A percentile compares a stretch with the other conserved stretches of the same genome.
These are phyloP conservation scores for Conistra vaccinii DNA, from an alignment of 2,888 invertebrate genomes.

Conservation along the genomic window DNA sequence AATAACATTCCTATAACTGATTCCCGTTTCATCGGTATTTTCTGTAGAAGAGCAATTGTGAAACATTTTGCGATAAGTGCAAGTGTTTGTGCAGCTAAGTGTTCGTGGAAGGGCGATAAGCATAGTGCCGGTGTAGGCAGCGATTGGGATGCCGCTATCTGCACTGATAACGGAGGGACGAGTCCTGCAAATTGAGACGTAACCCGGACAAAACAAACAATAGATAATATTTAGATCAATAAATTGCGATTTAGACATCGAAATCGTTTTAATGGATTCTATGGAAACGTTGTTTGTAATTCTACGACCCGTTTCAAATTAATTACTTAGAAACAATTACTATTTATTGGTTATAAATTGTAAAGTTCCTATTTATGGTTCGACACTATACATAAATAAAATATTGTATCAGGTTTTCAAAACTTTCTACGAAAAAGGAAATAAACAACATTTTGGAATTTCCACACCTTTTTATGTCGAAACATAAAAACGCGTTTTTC, in stretches of 20 bases:
- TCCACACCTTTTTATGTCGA: constrained; percentile 59
- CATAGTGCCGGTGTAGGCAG: constrained; percentile 76
- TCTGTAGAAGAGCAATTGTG: constrained; percentile 78
- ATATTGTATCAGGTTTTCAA: background rate
- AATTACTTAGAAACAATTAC: constrained; percentile 22
- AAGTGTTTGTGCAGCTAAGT: constrained; percentile 83
- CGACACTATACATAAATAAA: background rate
- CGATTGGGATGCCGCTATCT: constrained; percentile 86
- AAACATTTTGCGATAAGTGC: constrained; percentile 86
- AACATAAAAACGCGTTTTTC: constrained; percentile 63
- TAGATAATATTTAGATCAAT: constrained; percentile 20
- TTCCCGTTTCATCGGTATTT: constrained; percentile 59
- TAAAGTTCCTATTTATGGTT: background rate
- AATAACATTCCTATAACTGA: constrained; percentile 11
- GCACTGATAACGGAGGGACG: constrained; percentile 77
- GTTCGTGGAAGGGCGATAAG: constrained; percentile 88
- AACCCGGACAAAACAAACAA: constrained; percentile 54
- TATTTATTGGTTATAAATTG: constrained; percentile 4
- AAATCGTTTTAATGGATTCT: constrained; percentile 2
- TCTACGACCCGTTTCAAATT: constrained; percentile 17
- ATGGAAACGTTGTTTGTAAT: constrained; percentile 30
- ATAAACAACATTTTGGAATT: constrained; percentile 43
- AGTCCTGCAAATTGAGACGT: constrained; percentile 67
- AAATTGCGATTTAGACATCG: constrained; percentile 20
- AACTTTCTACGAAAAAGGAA: constrained; percentile 44